Evolutionary conservation across 1,140 invertebrate species (phyloP).

Genomic region (Aphaenogaster ashmeadi): DNA sequence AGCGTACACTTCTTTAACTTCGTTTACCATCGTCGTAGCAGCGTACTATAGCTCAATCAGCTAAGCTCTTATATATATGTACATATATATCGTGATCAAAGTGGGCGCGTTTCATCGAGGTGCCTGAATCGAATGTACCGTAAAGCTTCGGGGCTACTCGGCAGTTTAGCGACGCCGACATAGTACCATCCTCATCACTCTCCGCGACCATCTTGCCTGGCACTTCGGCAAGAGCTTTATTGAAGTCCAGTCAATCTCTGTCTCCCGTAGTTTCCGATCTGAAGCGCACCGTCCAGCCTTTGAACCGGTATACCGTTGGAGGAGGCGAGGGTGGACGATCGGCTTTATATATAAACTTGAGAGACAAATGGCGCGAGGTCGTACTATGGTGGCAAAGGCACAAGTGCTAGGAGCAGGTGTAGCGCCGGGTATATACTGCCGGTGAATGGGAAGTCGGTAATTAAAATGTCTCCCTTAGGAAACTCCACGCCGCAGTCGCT

Average conservation of each 20-base stretch:
- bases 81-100: conserved; percentile 53
- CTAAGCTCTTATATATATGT: background rate
- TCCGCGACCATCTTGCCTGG: conserved; percentile 66
- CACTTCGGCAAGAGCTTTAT: conserved; percentile 77
- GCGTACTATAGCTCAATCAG: background rate
- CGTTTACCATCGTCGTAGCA: background rate
- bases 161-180: conserved; percentile 67
- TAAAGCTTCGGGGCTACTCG: conserved; percentile 66
- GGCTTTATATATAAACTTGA: conserved; percentile 81
- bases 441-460: conserved; percentile 79
- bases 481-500: conserved; percentile 60
- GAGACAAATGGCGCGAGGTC: conserved; percentile 81
- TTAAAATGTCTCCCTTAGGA: conserved; percentile 83
- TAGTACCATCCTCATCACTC: conserved; percentile 68
- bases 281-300: conserved; percentile 69
- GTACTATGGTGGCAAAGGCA: conserved; percentile 70
- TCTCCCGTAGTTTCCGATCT: conserved; percentile 73
- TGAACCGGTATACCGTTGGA: conserved; percentile 63
- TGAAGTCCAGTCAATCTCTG: conserved; percentile 82
- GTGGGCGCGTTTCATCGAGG: conserved; percentile 71
- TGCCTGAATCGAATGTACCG: conserved; percentile 64
- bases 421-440: conserved; percentile 76
- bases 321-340: conserved; percentile 62
- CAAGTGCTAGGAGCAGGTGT: conserved; percentile 81
- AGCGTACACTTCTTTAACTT: background rate